Percentiles rank a stretch among this genome's conserved stretches.
Conservation (phyloP, 2,113 vertebrate genomes). For the Romanogobio albipinnatus region DNA sequence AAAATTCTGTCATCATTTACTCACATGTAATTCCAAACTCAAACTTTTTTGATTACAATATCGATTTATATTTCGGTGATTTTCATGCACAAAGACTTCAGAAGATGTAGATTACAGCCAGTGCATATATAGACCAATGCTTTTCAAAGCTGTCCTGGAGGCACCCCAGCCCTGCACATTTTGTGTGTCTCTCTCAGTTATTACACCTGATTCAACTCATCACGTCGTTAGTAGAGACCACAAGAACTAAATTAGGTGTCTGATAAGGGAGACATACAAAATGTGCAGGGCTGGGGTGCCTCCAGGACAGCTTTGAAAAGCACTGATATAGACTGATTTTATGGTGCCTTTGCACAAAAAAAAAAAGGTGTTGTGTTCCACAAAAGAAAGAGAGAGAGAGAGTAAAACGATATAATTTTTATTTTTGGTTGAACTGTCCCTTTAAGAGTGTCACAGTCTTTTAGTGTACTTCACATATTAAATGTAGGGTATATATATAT, state of each 20-base stretch:
- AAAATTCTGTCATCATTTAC: background rate
- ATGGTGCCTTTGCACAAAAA: background rate
- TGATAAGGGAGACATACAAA: too few species aligned
- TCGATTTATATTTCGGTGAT: background rate
- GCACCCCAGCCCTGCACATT: too few species aligned
- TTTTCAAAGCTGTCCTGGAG: too few species aligned
- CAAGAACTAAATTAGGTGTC: too few species aligned
- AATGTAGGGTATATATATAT: too few species aligned
- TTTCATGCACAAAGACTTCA: background rate
- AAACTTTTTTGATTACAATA: background rate
- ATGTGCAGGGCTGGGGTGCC: too few species aligned
- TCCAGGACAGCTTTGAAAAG: too few species aligned
- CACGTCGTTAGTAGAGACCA: too few species aligned
- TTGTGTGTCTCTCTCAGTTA: too few species aligned
- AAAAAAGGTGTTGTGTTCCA: background rate
- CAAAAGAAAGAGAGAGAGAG: background rate
- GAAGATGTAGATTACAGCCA: background rate
- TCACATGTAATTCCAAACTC: background rate
- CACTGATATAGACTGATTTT: background rate
- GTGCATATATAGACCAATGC: background rate
- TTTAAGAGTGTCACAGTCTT: too few species aligned
- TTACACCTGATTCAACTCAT: too few species aligned
- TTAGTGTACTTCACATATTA: background rate
- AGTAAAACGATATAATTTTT: background rate
- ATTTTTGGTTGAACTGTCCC: background rate